Percentiles rank a stretch among this genome's conserved stretches.
Conservation (phyloP, 2,888 invertebrate genomes). For the Diplazon laetatorius region DNA sequence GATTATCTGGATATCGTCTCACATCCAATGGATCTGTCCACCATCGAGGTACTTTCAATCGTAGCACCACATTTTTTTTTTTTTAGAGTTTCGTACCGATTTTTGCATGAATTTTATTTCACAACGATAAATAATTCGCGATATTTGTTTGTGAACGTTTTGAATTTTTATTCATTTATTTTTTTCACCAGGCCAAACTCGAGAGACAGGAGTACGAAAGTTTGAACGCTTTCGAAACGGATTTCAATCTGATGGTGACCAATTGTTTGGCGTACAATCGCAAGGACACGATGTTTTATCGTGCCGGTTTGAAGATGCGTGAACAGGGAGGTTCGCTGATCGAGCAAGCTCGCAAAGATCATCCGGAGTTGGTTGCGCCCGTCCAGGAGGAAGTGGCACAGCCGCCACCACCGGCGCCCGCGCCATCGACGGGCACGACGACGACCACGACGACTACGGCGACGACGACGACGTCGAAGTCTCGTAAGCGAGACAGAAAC, state of each 20-base stretch:
- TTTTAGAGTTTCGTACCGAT: too few species aligned
- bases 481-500: slow-evolving; percentile 77
- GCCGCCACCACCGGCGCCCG: not conserved
- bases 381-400: slow-evolving; percentile 51
- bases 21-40: slow-evolving; percentile 94
- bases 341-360: slow-evolving; percentile 90
- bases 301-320: slow-evolving; percentile 93
- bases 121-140: too few species aligned
- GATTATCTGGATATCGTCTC: slow-evolving; percentile 94
- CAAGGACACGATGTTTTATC: slow-evolving; percentile 97
- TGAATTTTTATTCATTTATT: too few species aligned
- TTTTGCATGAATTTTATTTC: too few species aligned
- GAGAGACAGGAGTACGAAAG: slow-evolving; percentile 87
- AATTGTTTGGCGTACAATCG: slow-evolving; percentile 98
- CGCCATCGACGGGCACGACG: too few species aligned
- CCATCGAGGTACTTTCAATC: slow-evolving; percentile 89
- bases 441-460: too few species aligned
- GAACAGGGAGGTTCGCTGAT: slow-evolving; percentile 93
- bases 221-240: slow-evolving; percentile 91
- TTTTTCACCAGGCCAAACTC: slow-evolving; percentile 84
- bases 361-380: slow-evolving; percentile 77
- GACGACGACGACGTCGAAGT: too few species aligned
- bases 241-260: slow-evolving; percentile 97
- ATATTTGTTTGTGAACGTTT: too few species aligned
- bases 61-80: too few species aligned